phyloP scores from a whole-genome alignment of 2,113 vertebrate species.

The Amazona guildingii region DNA sequence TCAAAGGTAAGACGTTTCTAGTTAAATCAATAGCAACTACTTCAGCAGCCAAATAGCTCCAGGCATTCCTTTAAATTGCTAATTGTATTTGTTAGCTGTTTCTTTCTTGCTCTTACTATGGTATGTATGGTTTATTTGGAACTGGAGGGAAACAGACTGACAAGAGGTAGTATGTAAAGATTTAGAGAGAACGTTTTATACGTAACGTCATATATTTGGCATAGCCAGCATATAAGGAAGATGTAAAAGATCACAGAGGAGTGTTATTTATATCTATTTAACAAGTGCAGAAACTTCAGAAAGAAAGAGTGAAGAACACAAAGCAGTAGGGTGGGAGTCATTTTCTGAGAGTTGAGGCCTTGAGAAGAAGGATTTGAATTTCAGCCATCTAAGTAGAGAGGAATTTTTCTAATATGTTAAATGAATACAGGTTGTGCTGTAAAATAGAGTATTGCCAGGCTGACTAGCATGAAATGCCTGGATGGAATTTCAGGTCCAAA shows the following conservation, averaged over 20 bases:
- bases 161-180: background rate
- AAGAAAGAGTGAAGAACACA: background rate
- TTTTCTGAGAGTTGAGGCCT: background rate
- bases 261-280: background rate
- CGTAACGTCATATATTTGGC: accelerated
- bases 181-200: background rate
- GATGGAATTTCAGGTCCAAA: background rate
- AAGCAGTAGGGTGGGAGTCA: background rate
- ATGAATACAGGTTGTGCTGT: background rate
- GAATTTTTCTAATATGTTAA: background rate
- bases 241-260: background rate
- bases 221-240: background rate
- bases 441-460: background rate
- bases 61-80: constrained; percentile 19
- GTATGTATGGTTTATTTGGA: background rate
- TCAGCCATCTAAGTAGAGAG: background rate
- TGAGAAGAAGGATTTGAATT: background rate
- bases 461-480: background rate
- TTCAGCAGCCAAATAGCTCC: constrained; percentile 1
- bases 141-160: background rate
- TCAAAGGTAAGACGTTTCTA: constrained; percentile 1
- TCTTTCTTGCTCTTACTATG: background rate
- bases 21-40: constrained; percentile 21
- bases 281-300: background rate
- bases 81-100: constrained; percentile 13